Conservation (phyloP, 2,888 invertebrate species). For the Zele albiditarsus region DNA sequence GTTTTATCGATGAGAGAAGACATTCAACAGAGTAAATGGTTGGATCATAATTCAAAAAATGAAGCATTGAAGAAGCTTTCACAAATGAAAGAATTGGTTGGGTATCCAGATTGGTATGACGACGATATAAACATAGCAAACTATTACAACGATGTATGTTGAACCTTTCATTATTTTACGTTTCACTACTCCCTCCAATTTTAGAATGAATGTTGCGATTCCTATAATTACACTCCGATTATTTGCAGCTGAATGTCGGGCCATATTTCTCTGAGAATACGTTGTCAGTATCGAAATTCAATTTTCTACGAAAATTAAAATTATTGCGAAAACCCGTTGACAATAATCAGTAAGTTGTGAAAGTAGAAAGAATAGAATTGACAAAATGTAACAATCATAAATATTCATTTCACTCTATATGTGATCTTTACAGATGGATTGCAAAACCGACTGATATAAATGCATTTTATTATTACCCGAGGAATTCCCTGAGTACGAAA, state of each 20-base stretch:
- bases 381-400: too few species aligned
- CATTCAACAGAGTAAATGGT: constrained; percentile 37
- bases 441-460: constrained; percentile 68
- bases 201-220: too few species aligned
- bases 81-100: constrained; percentile 42
- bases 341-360: constrained; percentile 58
- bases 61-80: constrained; percentile 40
- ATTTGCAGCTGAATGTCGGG: constrained; percentile 30
- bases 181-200: too few species aligned
- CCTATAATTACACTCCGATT: too few species aligned
- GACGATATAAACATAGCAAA: constrained; percentile 31
- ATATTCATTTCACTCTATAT: too few species aligned
- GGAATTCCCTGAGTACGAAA: constrained; percentile 69
- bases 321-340: constrained; percentile 58
- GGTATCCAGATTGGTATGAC: constrained; percentile 48
- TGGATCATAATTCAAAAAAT: constrained; percentile 39
- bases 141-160: constrained; percentile 32
- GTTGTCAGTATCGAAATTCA: constrained; percentile 30
- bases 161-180: not conserved
- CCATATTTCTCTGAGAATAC: constrained; percentile 36
- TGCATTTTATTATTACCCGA: constrained; percentile 68
- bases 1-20: constrained; percentile 33
- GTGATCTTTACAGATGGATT: constrained; percentile 58
- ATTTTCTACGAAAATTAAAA: constrained; percentile 52
- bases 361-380: not conserved